Evolutionary conservation across 2,113 vertebrate species (phyloP).

Genomic region (Eonycteris spelaea): DNA sequence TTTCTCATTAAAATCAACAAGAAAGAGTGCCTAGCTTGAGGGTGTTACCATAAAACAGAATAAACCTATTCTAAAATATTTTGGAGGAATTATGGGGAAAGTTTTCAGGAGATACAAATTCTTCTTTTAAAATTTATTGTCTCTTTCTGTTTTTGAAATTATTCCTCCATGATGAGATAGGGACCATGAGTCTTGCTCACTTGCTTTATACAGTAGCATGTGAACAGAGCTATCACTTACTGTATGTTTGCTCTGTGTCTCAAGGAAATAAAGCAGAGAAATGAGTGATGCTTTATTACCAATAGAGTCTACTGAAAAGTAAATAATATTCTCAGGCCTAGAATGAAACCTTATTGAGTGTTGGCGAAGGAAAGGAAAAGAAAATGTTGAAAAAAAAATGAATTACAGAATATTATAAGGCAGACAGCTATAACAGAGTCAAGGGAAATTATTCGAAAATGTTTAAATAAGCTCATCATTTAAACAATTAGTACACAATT

Average conservation of each 20-base stretch:
- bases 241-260: slow-evolving; percentile 73
- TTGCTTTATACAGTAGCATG: slow-evolving; percentile 66
- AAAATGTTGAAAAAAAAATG: slow-evolving; percentile 28
- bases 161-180: slow-evolving; percentile 35
- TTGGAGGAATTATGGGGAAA: slow-evolving; percentile 37
- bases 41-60: neutral
- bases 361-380: slow-evolving; percentile 36
- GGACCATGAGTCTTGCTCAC: slow-evolving; percentile 39
- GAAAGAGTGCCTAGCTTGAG: neutral
- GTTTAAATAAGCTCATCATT: slow-evolving; percentile 23
- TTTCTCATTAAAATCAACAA: neutral
- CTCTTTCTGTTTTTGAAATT: neutral
- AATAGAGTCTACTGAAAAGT: slow-evolving; percentile 60
- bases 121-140: slow-evolving; percentile 49
- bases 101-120: neutral
- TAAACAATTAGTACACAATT: neutral
- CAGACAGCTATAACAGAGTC: slow-evolving; percentile 1
- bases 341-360: slow-evolving; percentile 70
- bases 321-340: slow-evolving; percentile 67
- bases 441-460: slow-evolving; percentile 52
- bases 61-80: slow-evolving; percentile 52
- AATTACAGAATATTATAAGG: slow-evolving; percentile 2
- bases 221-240: slow-evolving; percentile 72
- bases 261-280: slow-evolving; percentile 74
- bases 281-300: slow-evolving; percentile 76